Evolutionary conservation across 2,888 invertebrate genomes (phyloP).

Genomic region (Chironomus tentans): DNA sequence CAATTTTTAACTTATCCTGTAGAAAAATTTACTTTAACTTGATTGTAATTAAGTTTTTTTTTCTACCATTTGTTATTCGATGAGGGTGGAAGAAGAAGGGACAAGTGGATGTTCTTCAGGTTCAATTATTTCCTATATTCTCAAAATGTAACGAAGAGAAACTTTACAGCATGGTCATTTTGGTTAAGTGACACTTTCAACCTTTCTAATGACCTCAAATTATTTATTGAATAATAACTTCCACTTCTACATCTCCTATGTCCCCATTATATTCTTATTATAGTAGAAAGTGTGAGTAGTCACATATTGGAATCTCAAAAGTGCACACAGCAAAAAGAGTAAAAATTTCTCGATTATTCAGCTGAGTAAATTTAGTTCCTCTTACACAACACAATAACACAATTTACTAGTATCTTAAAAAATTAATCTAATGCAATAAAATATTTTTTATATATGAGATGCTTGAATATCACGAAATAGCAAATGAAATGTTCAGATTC

Average conservation of each 20-base stretch:
- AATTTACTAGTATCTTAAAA: not conserved
- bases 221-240: conserved; percentile 26
- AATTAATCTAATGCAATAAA: not conserved
- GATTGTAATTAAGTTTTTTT: conserved; percentile 15
- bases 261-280: no score
- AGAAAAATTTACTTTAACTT: not conserved
- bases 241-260: not conserved
- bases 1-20: not conserved
- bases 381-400: not conserved
- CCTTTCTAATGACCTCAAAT: conserved; percentile 9
- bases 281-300: not conserved
- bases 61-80: not conserved
- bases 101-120: not conserved
- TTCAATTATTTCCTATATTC: not conserved
- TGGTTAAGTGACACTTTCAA: conserved; percentile 9
- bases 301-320: not conserved
- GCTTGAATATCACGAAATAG: not conserved
- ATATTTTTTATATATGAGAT: not conserved
- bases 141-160: not conserved
- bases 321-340: not conserved
- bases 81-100: not conserved
- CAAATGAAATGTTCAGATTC: not conserved
- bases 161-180: conserved; percentile 10
- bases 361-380: no score
- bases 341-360: not conserved